Evolutionary conservation across 2,113 vertebrate genomes (phyloP).

Genomic region (Vireo altiloquus): DNA sequence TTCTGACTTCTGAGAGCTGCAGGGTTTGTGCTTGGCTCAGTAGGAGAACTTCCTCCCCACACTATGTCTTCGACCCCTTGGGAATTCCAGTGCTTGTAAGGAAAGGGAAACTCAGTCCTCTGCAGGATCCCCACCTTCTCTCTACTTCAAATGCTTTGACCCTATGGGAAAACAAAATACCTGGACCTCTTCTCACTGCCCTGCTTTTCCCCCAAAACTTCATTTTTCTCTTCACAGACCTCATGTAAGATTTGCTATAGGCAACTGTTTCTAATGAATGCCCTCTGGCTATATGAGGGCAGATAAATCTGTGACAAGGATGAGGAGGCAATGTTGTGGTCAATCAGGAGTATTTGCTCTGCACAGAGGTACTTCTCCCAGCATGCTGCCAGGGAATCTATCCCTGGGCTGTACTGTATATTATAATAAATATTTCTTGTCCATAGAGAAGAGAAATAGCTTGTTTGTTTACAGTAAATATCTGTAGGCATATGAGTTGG

Average conservation of each 20-base stretch:
- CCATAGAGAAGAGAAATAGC: neutral
- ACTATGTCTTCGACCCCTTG: rapidly evolving
- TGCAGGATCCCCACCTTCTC: neutral
- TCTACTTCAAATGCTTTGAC: neutral
- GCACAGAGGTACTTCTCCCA: neutral
- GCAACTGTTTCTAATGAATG: neutral
- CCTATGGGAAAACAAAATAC: neutral
- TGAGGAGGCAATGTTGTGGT: neutral
- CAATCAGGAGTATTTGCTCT: neutral
- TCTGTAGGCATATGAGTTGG: neutral
- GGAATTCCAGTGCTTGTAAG: neutral
- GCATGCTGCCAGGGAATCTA: neutral
- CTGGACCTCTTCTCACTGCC: neutral
- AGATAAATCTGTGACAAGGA: neutral
- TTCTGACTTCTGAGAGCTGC: neutral
- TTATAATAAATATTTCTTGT: neutral
- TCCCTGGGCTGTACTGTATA: neutral
- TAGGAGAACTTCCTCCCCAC: neutral
- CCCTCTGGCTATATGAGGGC: neutral
- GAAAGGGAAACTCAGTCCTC: neutral
- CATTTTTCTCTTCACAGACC: neutral
- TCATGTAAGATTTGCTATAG: neutral
- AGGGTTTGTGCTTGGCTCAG: neutral
- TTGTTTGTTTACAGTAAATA: slow-evolving; percentile 24
- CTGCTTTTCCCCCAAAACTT: rapidly evolving